Percentiles rank a stretch among this genome's conserved stretches.
Conservation (phyloP, 2,888 invertebrate species). For the Dexiosoma caninum region DNA sequence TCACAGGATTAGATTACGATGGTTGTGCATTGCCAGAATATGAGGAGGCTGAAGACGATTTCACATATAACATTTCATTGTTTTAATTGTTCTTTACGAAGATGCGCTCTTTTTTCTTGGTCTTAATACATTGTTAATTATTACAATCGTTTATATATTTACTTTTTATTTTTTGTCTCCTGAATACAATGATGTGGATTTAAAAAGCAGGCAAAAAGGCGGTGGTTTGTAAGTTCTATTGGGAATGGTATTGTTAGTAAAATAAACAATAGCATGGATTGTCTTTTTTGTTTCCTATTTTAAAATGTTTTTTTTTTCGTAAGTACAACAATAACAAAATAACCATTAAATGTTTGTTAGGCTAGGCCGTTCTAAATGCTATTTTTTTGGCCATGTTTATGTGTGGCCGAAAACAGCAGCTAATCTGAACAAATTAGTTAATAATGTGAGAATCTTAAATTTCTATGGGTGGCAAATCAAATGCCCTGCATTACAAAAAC, state of each 20-base stretch:
- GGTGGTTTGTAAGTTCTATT: constrained; percentile 32
- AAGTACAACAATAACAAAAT: constrained; percentile 40
- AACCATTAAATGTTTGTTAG: constrained; percentile 49
- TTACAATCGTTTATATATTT: too few species aligned
- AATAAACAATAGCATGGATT: constrained; percentile 1
- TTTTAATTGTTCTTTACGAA: background rate
- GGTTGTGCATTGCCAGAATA: constrained; percentile 1
- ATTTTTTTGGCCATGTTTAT: background rate
- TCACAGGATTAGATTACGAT: constrained; percentile 18
- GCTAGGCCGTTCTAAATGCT: too few species aligned
- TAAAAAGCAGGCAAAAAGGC: constrained; percentile 41
- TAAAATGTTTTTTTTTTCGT: constrained; percentile 2
- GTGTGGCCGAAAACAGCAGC: constrained; percentile 10
- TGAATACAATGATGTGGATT: constrained; percentile 30
- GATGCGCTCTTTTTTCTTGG: constrained; percentile 10
- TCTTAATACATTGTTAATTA: constrained; percentile 49
- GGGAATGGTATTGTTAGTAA: background rate
- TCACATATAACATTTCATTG: constrained; percentile 52
- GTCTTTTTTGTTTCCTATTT: background rate
- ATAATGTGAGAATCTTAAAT: constrained; percentile 49
- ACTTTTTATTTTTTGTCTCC: constrained; percentile 33
- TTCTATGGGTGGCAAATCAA: constrained; percentile 41
- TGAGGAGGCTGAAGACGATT: constrained; percentile 46
- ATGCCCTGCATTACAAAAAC: constrained; percentile 41
- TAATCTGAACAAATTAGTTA: constrained; percentile 52